Base-by-base conservation (phyloP, 1,140 invertebrate species). In the Ceratosolen solmsi region DNA sequence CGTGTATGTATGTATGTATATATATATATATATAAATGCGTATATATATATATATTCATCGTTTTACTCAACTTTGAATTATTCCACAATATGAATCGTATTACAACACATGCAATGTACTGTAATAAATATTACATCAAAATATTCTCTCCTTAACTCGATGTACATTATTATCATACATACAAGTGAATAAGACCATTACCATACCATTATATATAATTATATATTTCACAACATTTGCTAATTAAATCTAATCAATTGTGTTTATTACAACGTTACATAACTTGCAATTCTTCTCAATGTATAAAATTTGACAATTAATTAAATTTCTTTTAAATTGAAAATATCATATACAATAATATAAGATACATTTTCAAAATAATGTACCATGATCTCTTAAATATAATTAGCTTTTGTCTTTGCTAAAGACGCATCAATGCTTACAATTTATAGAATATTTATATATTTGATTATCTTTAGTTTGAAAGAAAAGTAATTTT, bases 61-160 rank as follows among this genome's bases (percentile, higher is more conserved):
- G 41, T 68, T 81, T 80, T 81, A 81, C 54, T 81, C 60, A 75
- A 81, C 15, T 54, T 56, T 75, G n/a, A 68, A 81, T 80, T 80
- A 54, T 81, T 75, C 79, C 72, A 81, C 72, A 81, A 75, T 75
- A 51, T 74, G 17, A 33, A 58, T 79, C 60, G 54, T 58, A 75
- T 81, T 70, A 54, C 72, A 46, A 58, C 56, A 76, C 72, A 70
- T 70, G 49, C 72, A 81, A 75, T 46, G 49, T 30, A 75, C n/a
- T 58, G 17, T 70, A 75, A 81, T 81, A 81, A 81, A 81, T 81
- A 71, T 75, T 75, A 41, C 68, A 56, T 9, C 60, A 30, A n/a
- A 30, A 75, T 75, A 56, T 49, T 36, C 8, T 81, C 49, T 46
- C 65, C 20, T 60, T 33, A 54, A 81, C 41, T 75, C 41, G 22